These are phyloP conservation scores for Drosophila mettleri DNA, from an alignment of 2,888 invertebrate genomes.

Conservation along the genomic window DNA sequence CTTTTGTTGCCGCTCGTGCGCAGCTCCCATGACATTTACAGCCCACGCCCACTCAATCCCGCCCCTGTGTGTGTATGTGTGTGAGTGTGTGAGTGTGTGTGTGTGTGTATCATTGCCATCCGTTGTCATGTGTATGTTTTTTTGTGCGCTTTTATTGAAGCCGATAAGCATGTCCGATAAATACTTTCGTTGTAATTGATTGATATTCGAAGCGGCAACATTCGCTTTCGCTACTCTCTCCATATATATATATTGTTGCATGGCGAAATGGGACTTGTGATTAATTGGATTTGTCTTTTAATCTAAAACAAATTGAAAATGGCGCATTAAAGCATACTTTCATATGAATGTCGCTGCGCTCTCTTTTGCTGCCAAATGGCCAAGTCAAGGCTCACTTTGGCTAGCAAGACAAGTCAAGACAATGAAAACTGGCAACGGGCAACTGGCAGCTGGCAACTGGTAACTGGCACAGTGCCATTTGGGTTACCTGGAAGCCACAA, in stretches of 20 bases:
- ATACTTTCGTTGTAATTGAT: constrained; percentile 65
- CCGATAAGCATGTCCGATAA: constrained; percentile 73
- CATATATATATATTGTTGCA: background rate
- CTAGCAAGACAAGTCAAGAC: constrained; percentile 55
- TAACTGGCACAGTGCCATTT: constrained; percentile 72
- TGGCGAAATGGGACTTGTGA: constrained; percentile 63
- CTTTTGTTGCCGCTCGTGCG: constrained; percentile 42
- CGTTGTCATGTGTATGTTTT: constrained; percentile 48
- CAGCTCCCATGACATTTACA: constrained; percentile 45
- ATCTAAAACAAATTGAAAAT: constrained; percentile 43
- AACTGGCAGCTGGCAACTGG: constrained; percentile 52
- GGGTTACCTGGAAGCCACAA: constrained; percentile 75
- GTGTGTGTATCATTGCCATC: constrained; percentile 14
- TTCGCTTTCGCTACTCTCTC: constrained; percentile 43
- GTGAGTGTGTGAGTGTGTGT: no score
- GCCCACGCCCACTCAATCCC: constrained; percentile 4
- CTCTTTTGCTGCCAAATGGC: constrained; percentile 30
- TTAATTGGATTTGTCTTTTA: constrained; percentile 64
- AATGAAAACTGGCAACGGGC: constrained; percentile 40
- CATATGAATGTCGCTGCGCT: constrained; percentile 30
- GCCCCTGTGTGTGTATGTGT: background rate
- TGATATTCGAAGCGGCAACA: constrained; percentile 62
- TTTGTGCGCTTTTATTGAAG: constrained; percentile 50
- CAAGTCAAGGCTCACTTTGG: constrained; percentile 34
- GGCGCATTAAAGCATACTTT: constrained; percentile 45